phyloP scores from a whole-genome alignment of 1,140 invertebrate genomes.

The Antheraea mylitta region DNA sequence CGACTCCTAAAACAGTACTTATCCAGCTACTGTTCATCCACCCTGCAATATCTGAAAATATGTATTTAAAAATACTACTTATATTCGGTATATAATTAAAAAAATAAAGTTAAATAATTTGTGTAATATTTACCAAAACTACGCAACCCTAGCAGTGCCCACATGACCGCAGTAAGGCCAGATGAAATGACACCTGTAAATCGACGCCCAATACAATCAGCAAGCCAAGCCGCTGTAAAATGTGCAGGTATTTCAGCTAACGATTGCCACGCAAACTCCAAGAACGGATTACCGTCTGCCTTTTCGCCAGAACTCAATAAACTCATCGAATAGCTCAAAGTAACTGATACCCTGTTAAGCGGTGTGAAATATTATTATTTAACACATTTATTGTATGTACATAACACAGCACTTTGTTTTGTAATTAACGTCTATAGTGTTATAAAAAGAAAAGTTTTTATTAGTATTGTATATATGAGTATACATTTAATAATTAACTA shows the following conservation, averaged over 20 bases:
- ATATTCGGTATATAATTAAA: background rate
- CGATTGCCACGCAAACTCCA: conserved; percentile 83
- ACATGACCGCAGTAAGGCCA: conserved; percentile 60
- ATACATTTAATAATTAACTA: too few relatives aligned
- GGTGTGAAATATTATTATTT: background rate
- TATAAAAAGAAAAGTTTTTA: too few relatives aligned
- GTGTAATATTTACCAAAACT: conserved; percentile 46
- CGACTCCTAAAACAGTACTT: conserved; percentile 73
- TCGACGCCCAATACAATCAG: conserved; percentile 78
- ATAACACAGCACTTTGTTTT: background rate
- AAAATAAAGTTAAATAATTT: background rate
- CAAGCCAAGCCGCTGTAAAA: conserved; percentile 61
- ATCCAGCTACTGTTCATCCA: conserved; percentile 49
- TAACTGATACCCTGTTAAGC: conserved; percentile 78
- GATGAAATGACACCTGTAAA: conserved; percentile 75
- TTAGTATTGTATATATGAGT: too few relatives aligned
- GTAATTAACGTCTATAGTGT: too few relatives aligned
- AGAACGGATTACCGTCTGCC: conserved; percentile 83
- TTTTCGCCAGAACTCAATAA: conserved; percentile 81
- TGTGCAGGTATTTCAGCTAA: conserved; percentile 81
- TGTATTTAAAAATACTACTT: conserved; percentile 3
- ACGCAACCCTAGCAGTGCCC: conserved; percentile 66
- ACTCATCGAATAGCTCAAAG: conserved; percentile 81
- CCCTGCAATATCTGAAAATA: conserved; percentile 43
- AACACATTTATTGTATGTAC: background rate